Conservation (phyloP, 2,888 invertebrate genomes). For the Theodoxus fluviatilis region DNA sequence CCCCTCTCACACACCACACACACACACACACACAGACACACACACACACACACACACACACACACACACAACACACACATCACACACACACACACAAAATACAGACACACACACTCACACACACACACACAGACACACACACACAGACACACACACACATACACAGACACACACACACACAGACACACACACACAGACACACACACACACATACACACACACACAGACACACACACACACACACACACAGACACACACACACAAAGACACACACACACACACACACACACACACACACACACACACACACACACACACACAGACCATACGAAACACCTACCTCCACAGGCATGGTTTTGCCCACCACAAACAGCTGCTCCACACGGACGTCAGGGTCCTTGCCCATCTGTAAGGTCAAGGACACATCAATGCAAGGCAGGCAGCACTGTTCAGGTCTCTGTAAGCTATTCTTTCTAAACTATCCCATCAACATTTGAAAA, state of each 20-base stretch:
- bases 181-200: conserved; percentile 17
- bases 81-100: neutral
- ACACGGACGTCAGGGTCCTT: conserved; percentile 65
- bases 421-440: too few relatives aligned
- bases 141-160: neutral
- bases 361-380: conserved; percentile 61
- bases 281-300: neutral
- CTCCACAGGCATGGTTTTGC: conserved; percentile 59
- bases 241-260: neutral
- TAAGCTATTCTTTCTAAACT: too few relatives aligned
- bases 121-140: conserved; percentile 14
- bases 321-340: conserved; percentile 32
- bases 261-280: neutral
- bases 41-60: neutral
- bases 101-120: neutral
- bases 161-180: neutral
- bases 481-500: too few relatives aligned
- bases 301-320: conserved; percentile 16
- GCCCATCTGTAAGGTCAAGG: conserved; percentile 58
- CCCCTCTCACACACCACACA: too few relatives aligned
- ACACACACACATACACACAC: neutral
- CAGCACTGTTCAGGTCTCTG: too few relatives aligned
- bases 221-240: neutral
- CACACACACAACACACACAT: neutral
- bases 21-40: neutral